These are phyloP conservation scores for Sarcophaga subvicina DNA, from an alignment of 2,888 invertebrate genomes.

Conservation along the genomic window DNA sequence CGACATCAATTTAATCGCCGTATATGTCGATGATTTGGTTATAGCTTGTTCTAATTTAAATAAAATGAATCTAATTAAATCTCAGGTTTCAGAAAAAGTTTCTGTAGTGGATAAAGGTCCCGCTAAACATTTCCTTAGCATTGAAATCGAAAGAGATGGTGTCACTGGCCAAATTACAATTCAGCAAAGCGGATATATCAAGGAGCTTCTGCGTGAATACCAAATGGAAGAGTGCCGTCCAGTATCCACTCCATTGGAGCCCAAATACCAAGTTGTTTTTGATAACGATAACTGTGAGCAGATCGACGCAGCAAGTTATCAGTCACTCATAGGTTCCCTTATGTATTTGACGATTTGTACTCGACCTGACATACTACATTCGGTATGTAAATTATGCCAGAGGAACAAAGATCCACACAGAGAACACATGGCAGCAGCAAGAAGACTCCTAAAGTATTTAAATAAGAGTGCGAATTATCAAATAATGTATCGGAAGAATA, in stretches of 20 bases:
- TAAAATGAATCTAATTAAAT: no score
- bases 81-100: no score
- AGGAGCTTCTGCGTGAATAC: conserved; percentile 63
- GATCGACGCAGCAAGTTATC: conserved; percentile 51
- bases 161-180: conserved; percentile 62
- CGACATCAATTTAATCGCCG: no score
- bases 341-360: conserved; percentile 68
- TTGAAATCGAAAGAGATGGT: conserved; percentile 63
- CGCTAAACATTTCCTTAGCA: conserved; percentile 62
- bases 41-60: no score
- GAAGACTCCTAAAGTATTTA: conserved; percentile 70
- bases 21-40: no score
- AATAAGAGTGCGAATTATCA: conserved; percentile 58
- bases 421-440: conserved; percentile 69
- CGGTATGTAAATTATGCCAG: conserved; percentile 69
- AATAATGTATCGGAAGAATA: conserved; percentile 61
- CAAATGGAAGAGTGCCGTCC: conserved; percentile 65
- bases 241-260: conserved; percentile 67
- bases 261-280: conserved; percentile 65
- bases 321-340: conserved; percentile 65
- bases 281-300: conserved; percentile 42
- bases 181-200: conserved; percentile 65
- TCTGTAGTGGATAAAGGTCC: background rate
- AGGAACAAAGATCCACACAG: conserved; percentile 68
- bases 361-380: conserved; percentile 68